Conservation (phyloP, 2,888 invertebrate genomes). For the Pollenia griseotomentosa region DNA sequence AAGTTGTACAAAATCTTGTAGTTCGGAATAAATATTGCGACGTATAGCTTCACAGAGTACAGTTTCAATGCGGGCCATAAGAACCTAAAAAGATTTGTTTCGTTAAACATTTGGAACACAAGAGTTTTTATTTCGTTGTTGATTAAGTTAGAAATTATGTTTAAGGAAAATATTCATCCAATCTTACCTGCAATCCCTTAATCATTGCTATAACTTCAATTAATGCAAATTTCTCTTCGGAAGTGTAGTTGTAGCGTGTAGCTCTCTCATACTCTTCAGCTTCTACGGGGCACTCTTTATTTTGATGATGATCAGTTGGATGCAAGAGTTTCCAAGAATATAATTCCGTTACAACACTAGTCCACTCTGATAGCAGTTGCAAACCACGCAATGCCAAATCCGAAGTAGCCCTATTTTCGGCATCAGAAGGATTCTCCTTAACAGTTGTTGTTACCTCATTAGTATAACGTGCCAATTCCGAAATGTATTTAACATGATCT, state of each 20-base stretch:
- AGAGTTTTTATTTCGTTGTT: background rate
- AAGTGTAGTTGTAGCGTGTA: constrained; percentile 98
- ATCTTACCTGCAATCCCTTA: constrained; percentile 92
- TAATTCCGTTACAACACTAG: constrained; percentile 96
- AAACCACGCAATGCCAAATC: constrained; percentile 96
- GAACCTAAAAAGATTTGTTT: constrained; percentile 87
- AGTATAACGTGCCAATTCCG: constrained; percentile 96
- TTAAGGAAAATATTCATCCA: background rate
- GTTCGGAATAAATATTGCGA: constrained; percentile 96
- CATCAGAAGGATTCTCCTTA: constrained; percentile 95
- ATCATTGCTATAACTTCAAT: constrained; percentile 99
- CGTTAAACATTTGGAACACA: constrained; percentile 82
- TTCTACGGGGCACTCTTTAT: constrained; percentile 96
- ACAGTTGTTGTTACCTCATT: constrained; percentile 94
- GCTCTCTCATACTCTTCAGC: constrained; percentile 99
- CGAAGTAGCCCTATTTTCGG: constrained; percentile 95
- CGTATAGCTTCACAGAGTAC: constrained; percentile 96
- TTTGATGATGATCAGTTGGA: constrained; percentile 98
- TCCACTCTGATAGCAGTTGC: constrained; percentile 98
- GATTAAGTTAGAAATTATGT: no score
- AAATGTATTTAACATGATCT: constrained; percentile 98
- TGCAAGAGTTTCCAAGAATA: constrained; percentile 99
- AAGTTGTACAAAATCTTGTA: constrained; percentile 98
- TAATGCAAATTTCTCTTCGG: constrained; percentile 98
- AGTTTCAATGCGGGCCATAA: constrained; percentile 98